Evolutionary conservation across 2,888 invertebrate genomes (phyloP).

Genomic region (Epinotia nisella): DNA sequence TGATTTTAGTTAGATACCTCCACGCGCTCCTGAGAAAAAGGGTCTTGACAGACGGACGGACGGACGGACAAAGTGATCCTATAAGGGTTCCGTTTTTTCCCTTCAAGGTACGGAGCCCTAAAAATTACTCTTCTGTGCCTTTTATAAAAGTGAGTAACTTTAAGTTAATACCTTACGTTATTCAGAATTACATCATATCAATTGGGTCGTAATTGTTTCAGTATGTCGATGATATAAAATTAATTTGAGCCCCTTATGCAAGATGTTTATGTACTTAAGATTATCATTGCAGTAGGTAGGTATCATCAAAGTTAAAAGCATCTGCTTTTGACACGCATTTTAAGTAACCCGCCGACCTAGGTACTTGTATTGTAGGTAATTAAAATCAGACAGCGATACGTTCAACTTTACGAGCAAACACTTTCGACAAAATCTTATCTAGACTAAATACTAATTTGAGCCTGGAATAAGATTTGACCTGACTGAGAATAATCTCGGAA

Average conservation of each 20-base stretch:
- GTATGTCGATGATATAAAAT: neutral
- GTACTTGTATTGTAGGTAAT: neutral
- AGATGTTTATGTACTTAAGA: neutral
- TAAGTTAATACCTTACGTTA: neutral
- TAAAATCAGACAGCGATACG: neutral
- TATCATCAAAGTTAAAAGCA: constrained; percentile 6
- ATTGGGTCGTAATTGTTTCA: neutral
- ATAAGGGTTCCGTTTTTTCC: too few relatives aligned
- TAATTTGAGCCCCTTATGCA: constrained; percentile 3
- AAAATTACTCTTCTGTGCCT: too few relatives aligned
- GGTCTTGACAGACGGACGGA: too few relatives aligned
- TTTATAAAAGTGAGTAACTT: neutral
- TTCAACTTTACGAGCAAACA: too few relatives aligned
- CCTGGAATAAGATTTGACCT: too few relatives aligned
- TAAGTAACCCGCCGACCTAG: neutral
- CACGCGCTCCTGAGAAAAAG: too few relatives aligned
- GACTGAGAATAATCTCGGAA: too few relatives aligned
- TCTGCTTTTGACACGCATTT: constrained; percentile 5
- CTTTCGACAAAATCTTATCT: too few relatives aligned
- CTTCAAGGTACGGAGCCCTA: too few relatives aligned
- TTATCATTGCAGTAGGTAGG: neutral
- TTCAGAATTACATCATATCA: neutral
- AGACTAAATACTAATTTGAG: too few relatives aligned
- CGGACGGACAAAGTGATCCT: too few relatives aligned
- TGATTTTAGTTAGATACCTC: too few relatives aligned